A percentile compares a stretch with the other conserved stretches of the same genome.
Evolutionary conservation across 2,113 vertebrate genomes (phyloP).

Genomic region (Labeo catla): DNA sequence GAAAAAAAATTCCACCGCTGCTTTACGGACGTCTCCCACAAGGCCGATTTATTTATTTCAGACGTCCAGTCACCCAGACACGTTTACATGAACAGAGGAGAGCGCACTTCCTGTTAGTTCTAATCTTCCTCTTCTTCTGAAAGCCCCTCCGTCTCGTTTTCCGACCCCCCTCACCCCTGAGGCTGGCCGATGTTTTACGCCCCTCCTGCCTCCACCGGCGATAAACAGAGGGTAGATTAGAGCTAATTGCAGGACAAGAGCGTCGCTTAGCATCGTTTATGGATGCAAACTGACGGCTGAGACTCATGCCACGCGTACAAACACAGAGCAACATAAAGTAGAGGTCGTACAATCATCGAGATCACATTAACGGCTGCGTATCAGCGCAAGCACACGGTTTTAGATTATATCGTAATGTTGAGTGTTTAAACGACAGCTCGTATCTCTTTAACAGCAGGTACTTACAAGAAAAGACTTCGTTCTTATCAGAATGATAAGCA

Average conservation of each 20-base stretch:
- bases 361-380: slow-evolving; percentile 1
- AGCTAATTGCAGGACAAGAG: slow-evolving; percentile 31
- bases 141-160: slow-evolving; percentile 3
- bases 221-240: slow-evolving; percentile 51
- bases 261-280: background rate
- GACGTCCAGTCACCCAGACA: slow-evolving; percentile 63
- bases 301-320: background rate
- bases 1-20: slow-evolving; percentile 53
- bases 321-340: background rate
- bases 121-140: slow-evolving; percentile 52
- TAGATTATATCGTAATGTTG: background rate
- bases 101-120: slow-evolving; percentile 76
- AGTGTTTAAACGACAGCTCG: slow-evolving; percentile 18
- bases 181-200: slow-evolving; percentile 28
- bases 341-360: slow-evolving; percentile 12
- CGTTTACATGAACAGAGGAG: slow-evolving; percentile 73
- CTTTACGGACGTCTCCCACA: slow-evolving; percentile 53
- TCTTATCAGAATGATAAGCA: slow-evolving; percentile 37
- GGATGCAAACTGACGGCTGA: background rate
- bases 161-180: slow-evolving; percentile 13
- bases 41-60: slow-evolving; percentile 73
- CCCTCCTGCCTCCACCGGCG: slow-evolving; percentile 2
- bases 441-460: slow-evolving; percentile 27
- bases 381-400: slow-evolving; percentile 8
- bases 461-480: slow-evolving; percentile 3